Evolutionary conservation across 2,113 vertebrate species (phyloP), one percentile per base, ranked within the genome.

Genomic region (Silurus asotus): DNA sequence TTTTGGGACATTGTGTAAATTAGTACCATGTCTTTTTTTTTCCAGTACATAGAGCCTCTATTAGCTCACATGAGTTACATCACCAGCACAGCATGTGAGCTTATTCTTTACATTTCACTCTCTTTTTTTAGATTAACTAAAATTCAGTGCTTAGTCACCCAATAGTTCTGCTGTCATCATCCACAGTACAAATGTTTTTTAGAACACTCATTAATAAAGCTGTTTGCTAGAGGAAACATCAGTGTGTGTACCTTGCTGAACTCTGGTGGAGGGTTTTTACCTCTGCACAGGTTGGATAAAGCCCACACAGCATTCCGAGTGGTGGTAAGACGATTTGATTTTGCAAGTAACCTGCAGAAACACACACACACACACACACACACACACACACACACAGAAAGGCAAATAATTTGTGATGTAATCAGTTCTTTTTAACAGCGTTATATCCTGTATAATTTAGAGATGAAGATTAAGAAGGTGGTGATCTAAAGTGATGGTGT

Each of bases 231-330:
- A 37, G 37, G 37, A 37, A 37, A 37, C 37, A 37, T 37, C 37
- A 37, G 65, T 45, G 19, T 2, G 86, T 91, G 89, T 92, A 97
- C 97, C 96, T 97, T 97, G 88, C 93, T 94, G 85, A 97, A 98
- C 89, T 98, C 96, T 81, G 96, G 97, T 91, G 97, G 97, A 72
- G 97, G 97, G 88, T 97, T 98, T 92, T 98, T 98, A 81, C 97
- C 97, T 92, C 97, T 94, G 92, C 97, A 98, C 82, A 98, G 95
- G 92, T 98, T 98, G 61, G 97, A 98, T 67, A 98, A 94, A 0
- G 97, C 97, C 97, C 97, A 98, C 4, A 98, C 96, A 51, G 97
- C 97, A 89, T 98, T 98, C 91, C 97, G 94, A 76, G 96, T 98
- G 88, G 96, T 98, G 86, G 97, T 97, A 88, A 97, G 96, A 87